Percentiles rank a stretch among this genome's conserved stretches.
Evolutionary conservation across 1,140 invertebrate species (phyloP).

Genomic region (Pinna nobilis): DNA sequence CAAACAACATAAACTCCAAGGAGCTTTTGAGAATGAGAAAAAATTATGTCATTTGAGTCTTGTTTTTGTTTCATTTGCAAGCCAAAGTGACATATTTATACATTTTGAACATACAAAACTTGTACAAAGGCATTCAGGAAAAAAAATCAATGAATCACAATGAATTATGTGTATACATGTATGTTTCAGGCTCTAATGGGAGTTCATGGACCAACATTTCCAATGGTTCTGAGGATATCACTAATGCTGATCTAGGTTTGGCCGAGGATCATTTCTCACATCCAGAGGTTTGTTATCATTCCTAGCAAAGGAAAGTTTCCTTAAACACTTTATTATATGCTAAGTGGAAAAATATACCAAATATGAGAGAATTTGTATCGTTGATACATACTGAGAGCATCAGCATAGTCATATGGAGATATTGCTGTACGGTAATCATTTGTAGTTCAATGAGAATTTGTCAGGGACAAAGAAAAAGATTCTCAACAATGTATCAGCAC

Average conservation of each 20-base stretch:
- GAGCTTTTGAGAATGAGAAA: neutral
- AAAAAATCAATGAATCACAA: neutral
- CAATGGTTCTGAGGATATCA: constrained; percentile 57
- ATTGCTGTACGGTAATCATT: no score
- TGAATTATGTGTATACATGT: neutral
- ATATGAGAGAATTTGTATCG: no score
- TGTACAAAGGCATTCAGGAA: neutral
- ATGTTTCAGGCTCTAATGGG: constrained; percentile 35
- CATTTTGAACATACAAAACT: neutral
- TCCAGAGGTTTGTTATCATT: constrained; percentile 71
- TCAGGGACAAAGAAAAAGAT: no score
- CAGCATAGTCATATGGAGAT: no score
- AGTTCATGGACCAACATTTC: constrained; percentile 47
- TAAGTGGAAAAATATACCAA: no score
- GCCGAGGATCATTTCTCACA: constrained; percentile 74
- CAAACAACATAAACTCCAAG: no score
- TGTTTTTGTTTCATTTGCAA: neutral
- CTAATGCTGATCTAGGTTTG: constrained; percentile 72
- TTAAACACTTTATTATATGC: no score
- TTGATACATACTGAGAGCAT: no score
- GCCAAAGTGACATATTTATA: neutral
- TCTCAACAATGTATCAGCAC: no score
- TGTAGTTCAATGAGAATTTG: no score
- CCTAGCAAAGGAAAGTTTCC: no score
- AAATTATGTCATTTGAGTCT: neutral